Conservation (phyloP, 2,113 vertebrate species). For the Bos javanicus region DNA sequence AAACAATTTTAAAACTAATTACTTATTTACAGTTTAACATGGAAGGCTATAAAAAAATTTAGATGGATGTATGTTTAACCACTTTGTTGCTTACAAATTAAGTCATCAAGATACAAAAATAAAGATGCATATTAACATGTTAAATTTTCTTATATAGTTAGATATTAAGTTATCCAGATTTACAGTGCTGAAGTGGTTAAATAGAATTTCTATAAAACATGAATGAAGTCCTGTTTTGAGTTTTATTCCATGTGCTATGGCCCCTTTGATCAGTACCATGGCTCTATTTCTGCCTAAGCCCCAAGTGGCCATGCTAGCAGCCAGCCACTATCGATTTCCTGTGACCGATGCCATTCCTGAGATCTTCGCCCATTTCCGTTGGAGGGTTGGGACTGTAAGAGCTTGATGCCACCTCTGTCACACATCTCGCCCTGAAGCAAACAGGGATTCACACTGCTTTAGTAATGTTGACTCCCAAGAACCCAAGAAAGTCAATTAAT, state of each 20-base stretch:
- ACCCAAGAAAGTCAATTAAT: slow-evolving; percentile 92
- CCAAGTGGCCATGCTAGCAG: slow-evolving; percentile 93
- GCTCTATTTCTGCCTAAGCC: slow-evolving; percentile 96
- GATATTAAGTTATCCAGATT: slow-evolving; percentile 81
- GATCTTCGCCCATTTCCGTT: slow-evolving; percentile 99
- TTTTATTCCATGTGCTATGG: slow-evolving; percentile 77
- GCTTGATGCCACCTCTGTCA: slow-evolving; percentile 99
- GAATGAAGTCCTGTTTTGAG: slow-evolving; percentile 77
- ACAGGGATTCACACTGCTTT: slow-evolving; percentile 99
- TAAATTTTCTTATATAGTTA: slow-evolving; percentile 82
- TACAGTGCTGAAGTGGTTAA: slow-evolving; percentile 85
- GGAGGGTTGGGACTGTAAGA: slow-evolving; percentile 97
- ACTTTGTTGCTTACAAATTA: slow-evolving; percentile 86
- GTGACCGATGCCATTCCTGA: slow-evolving; percentile 97
- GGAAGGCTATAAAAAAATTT: slow-evolving; percentile 86
- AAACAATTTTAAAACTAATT: slow-evolving; percentile 89
- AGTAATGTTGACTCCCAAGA: slow-evolving; percentile 99
- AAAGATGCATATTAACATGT: slow-evolving; percentile 77
- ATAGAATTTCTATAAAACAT: slow-evolving; percentile 79
- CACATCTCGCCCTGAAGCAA: slow-evolving; percentile 99
- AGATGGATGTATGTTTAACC: slow-evolving; percentile 86
- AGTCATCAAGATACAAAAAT: slow-evolving; percentile 82
- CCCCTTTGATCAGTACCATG: slow-evolving; percentile 90
- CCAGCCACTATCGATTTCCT: slow-evolving; percentile 97
- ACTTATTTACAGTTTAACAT: slow-evolving; percentile 80